These are phyloP conservation scores for Agriopis aurantiaria DNA, from an alignment of 2,888 invertebrate species.

Conservation along the genomic window DNA sequence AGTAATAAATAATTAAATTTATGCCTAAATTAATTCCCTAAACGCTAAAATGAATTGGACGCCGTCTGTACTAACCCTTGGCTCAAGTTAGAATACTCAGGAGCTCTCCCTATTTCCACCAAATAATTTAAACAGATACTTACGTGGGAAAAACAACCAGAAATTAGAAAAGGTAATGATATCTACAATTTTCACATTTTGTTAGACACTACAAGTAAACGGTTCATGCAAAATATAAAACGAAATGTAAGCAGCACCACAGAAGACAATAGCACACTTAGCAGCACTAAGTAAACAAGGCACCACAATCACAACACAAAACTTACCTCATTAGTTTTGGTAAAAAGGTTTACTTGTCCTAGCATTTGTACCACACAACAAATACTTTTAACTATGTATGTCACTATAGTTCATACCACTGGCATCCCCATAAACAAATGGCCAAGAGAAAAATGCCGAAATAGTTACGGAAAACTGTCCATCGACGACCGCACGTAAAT, in stretches of 20 bases:
- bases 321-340: constrained; percentile 50
- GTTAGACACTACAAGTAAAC: no score
- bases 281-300: constrained; percentile 12
- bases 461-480: constrained; percentile 48
- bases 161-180: background rate
- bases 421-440: constrained; percentile 9
- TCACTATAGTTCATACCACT: constrained; percentile 19
- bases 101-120: background rate
- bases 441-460: constrained; percentile 26
- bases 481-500: constrained; percentile 72
- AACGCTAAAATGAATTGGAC: no score
- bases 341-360: constrained; percentile 24
- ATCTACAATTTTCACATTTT: no score
- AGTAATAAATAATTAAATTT: no score
- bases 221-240: no score
- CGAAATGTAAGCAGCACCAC: no score
- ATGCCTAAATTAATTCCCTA: no score
- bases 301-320: constrained; percentile 12
- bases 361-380: constrained; percentile 18
- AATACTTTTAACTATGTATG: constrained; percentile 1
- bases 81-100: background rate
- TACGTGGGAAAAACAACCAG: background rate
- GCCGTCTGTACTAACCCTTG: background rate
- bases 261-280: background rate
- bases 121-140: background rate